Evolutionary conservation across 2,797 vertebrate species (phyloP).

Genomic region (Phyllotis vaccarum): DNA sequence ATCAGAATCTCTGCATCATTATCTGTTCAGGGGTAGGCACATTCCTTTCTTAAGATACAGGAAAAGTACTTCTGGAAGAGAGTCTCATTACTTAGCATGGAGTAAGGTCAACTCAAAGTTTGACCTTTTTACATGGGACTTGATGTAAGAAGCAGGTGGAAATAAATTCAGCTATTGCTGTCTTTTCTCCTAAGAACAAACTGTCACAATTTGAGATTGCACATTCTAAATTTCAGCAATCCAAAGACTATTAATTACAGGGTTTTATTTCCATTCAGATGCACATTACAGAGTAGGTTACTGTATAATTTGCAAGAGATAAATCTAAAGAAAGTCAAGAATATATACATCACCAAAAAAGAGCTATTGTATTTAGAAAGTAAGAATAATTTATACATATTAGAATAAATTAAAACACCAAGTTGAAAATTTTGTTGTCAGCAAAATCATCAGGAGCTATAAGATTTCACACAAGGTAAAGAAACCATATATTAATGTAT

Average conservation of each 20-base stretch:
- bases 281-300: not conserved
- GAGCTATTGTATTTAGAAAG: not conserved
- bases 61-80: not conserved
- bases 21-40: not conserved
- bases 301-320: not conserved
- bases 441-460: not conserved
- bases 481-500: not conserved
- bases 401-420: not conserved
- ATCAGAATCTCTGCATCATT: not conserved
- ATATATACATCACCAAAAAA: not conserved
- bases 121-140: not conserved
- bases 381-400: not conserved
- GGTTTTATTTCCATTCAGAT: not conserved
- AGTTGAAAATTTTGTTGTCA: not conserved
- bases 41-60: not conserved
- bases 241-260: not conserved
- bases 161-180: not conserved
- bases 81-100: not conserved
- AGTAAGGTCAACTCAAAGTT: not conserved
- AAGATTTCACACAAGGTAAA: not conserved
- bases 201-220: not conserved
- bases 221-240: not conserved
- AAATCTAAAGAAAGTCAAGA: not conserved
- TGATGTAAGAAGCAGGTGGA: not conserved
- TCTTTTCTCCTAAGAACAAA: not conserved